A percentile compares a stretch with the other conserved stretches of the same genome.
These are phyloP conservation scores for Nyleta sp. DNA, from an alignment of 2,888 invertebrate genomes.

Conservation along the genomic window DNA sequence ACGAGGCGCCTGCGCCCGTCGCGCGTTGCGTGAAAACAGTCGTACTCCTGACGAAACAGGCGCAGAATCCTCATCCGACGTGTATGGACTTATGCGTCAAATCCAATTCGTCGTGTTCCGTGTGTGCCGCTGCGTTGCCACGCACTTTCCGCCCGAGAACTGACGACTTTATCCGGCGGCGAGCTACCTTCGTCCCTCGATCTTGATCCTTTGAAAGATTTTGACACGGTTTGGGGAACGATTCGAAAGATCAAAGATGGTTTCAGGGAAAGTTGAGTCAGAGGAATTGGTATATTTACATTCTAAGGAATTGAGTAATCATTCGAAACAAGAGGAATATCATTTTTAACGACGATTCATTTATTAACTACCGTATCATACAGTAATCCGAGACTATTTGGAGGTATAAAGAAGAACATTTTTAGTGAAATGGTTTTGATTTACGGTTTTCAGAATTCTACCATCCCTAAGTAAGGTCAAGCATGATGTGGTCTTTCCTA, in stretches of 20 bases:
- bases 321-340: no score
- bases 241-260: conserved; percentile 8
- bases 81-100: conserved; percentile 55
- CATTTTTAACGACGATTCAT: no score
- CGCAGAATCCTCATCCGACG: conserved; percentile 61
- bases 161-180: conserved; percentile 20
- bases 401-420: no score
- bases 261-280: background rate
- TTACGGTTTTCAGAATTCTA: no score
- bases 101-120: conserved; percentile 43
- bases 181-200: background rate
- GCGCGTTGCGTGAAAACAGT: conserved; percentile 56
- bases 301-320: no score
- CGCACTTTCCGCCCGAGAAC: conserved; percentile 36
- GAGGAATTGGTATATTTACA: background rate
- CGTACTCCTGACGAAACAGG: conserved; percentile 50
- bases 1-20: conserved; percentile 57
- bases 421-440: no score
- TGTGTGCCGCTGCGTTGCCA: conserved; percentile 29
- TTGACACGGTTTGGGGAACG: background rate
- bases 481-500: no score
- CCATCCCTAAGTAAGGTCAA: no score
- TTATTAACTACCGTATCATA: no score
- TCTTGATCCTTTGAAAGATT: conserved; percentile 22
- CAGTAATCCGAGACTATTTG: no score